Evolutionary conservation across 64 coral and sea anemone genomes (phyloP).

Genomic region (Porites lutea): DNA sequence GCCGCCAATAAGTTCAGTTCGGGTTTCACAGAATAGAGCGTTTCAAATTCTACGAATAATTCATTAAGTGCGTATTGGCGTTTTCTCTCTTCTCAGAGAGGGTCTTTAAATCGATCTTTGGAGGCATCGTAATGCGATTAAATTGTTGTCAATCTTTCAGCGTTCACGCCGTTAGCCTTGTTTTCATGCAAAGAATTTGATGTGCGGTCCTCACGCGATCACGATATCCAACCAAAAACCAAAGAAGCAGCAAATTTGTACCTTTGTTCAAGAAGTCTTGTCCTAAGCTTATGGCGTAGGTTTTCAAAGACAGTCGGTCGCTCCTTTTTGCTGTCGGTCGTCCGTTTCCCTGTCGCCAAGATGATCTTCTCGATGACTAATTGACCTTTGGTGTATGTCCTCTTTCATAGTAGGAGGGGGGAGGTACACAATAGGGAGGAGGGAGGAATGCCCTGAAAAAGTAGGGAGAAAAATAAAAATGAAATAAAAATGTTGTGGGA

Average conservation of each 20-base stretch:
- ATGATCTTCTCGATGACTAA: neutral
- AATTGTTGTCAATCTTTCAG: neutral
- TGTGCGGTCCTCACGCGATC: neutral
- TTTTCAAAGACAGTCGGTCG: constrained; percentile 35
- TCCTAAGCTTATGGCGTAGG: neutral
- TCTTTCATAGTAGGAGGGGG: neutral
- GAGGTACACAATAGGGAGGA: too few species aligned
- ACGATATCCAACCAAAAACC: neutral
- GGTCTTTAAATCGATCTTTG: neutral
- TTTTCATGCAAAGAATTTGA: constrained; percentile 14
- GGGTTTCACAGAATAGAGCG: constrained; percentile 55
- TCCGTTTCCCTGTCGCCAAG: neutral
- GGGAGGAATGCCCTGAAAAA: too few species aligned
- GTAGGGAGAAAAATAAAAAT: too few species aligned
- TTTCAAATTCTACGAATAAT: constrained; percentile 82
- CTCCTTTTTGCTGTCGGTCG: neutral
- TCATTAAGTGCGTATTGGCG: constrained; percentile 39
- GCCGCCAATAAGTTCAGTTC: constrained; percentile 56
- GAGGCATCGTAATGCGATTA: constrained; percentile 26
- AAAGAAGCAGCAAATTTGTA: neutral
- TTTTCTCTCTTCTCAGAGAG: constrained; percentile 35
- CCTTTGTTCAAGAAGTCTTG: constrained; percentile 20
- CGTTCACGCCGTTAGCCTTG: constrained; percentile 1
- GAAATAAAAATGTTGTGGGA: too few species aligned
- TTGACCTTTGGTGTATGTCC: neutral